A percentile compares a stretch with the other conserved stretches of the same genome.
phyloP scores from a whole-genome alignment of 2,888 invertebrate genomes.

The Nomada lathburiana region DNA sequence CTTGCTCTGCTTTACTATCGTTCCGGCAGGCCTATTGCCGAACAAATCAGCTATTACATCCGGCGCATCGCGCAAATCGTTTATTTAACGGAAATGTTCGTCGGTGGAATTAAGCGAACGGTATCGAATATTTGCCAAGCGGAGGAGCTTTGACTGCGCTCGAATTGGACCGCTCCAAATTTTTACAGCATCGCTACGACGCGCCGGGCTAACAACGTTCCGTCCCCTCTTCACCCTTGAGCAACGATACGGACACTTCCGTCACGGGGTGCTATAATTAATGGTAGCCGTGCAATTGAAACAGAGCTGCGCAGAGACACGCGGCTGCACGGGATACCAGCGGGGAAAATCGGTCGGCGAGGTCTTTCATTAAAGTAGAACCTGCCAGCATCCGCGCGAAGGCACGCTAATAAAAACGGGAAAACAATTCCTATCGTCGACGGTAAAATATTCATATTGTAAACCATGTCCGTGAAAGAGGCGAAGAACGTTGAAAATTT shows the following conservation, averaged over 20 bases:
- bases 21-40: too few species aligned
- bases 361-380: slow-evolving; percentile 45
- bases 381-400: not conserved
- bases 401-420: slow-evolving; percentile 26
- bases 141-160: not conserved
- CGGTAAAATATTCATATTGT: slow-evolving; percentile 14
- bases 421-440: slow-evolving; percentile 18
- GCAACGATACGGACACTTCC: slow-evolving; percentile 22
- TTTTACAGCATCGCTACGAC: not conserved
- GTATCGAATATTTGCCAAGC: not conserved
- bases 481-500: not conserved
- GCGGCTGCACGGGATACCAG: slow-evolving; percentile 4
- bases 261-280: slow-evolving; percentile 34
- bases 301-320: slow-evolving; percentile 33
- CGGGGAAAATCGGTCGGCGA: slow-evolving; percentile 17
- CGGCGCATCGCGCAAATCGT: too few species aligned
- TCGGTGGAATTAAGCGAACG: not conserved
- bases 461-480: not conserved
- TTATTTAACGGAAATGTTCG: not conserved
- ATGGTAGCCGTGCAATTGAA: slow-evolving; percentile 35
- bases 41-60: too few species aligned
- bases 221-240: not conserved
- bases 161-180: not conserved
- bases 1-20: too few species aligned
- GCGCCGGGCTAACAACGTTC: not conserved